Base-by-base conservation (phyloP, 2,888 invertebrate species). In the Philopedon plagiatum region DNA sequence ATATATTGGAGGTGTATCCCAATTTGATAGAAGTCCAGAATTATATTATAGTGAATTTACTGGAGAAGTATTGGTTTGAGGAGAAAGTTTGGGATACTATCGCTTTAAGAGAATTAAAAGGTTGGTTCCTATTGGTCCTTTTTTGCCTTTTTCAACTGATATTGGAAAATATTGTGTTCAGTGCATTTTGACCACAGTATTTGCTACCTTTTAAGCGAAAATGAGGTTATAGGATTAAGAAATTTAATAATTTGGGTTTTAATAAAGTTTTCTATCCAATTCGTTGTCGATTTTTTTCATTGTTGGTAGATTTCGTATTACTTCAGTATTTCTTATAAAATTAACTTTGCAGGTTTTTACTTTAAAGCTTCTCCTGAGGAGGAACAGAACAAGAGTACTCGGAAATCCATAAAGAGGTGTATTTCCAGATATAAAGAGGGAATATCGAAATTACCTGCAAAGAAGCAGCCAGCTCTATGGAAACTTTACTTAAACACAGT, bases 71-170 rank as follows among this genome's bases (percentile, higher is more conserved):
- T 49, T 44, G 54, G 18, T 23, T 23, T 37, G 65, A 74, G n/a
- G 68, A 63, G 18, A 46, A 34, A 19, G 66, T 71, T 3, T 75
- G 75, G 75, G 21, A 75, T 32, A 11, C 21, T 29, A 19, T 71
- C 23, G 75, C 74, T 57, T 11, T 62, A 15, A 51, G 67, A 21
- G 75, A 75, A 58, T 19, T 71, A 9, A 67, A 65, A 44, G 71
- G 75, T 70, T 21, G 5, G 32, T 49, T n/a, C n/a, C n/a, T n/a
- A n/a, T n/a, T n/a, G n/a, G n/a, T n/a, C n/a, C n/a, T n/a, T n/a
- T n/a, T n/a, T n/a, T n/a, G n/a, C n/a, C n/a, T n/a, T n/a, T n/a
- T n/a, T n/a, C n/a, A n/a, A n/a, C n/a, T n/a, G n/a, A n/a, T n/a
- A n/a, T n/a, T n/a, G n/a, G n/a, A n/a, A n/a, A n/a, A n/a, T n/a